phyloP scores from a whole-genome alignment of 1,140 invertebrate species.

The Tribolium madens region DNA sequence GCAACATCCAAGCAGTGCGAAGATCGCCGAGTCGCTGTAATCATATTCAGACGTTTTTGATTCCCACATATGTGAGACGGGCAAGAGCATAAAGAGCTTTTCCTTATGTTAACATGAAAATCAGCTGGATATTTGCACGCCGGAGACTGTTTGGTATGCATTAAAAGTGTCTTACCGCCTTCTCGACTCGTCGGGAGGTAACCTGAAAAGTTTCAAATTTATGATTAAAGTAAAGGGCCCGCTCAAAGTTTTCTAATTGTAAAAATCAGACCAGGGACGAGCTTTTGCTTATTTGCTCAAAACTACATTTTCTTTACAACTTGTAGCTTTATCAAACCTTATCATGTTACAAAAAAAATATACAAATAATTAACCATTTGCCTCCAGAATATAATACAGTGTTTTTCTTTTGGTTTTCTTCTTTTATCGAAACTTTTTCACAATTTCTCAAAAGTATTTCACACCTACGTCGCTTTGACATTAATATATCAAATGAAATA shows the following conservation, averaged over 20 bases:
- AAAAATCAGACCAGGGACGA: neutral
- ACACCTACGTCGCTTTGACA: too few species aligned
- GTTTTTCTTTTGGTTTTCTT: too few species aligned
- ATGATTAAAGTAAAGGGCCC: constrained; percentile 31
- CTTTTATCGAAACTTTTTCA: too few species aligned
- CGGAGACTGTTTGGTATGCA: constrained; percentile 44
- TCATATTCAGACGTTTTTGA: constrained; percentile 27
- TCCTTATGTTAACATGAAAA: constrained; percentile 39
- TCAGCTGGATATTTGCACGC: constrained; percentile 35
- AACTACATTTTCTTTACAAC: too few species aligned
- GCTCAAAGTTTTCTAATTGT: constrained; percentile 10
- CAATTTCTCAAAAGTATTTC: too few species aligned
- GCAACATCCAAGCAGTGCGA: constrained; percentile 1
- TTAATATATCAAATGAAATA: too few species aligned
- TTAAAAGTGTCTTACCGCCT: constrained; percentile 43
- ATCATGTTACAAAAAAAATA: too few species aligned
- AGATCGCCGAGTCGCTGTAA: neutral
- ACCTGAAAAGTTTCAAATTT: constrained; percentile 45
- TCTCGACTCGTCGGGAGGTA: constrained; percentile 33
- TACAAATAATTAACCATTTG: too few species aligned
- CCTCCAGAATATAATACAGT: too few species aligned
- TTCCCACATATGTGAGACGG: constrained; percentile 30
- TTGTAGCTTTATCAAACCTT: too few species aligned
- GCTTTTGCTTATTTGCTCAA: neutral
- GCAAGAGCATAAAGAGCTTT: constrained; percentile 32